Conservation (phyloP, 2,888 invertebrate genomes). For the Antheraea assamensis region DNA sequence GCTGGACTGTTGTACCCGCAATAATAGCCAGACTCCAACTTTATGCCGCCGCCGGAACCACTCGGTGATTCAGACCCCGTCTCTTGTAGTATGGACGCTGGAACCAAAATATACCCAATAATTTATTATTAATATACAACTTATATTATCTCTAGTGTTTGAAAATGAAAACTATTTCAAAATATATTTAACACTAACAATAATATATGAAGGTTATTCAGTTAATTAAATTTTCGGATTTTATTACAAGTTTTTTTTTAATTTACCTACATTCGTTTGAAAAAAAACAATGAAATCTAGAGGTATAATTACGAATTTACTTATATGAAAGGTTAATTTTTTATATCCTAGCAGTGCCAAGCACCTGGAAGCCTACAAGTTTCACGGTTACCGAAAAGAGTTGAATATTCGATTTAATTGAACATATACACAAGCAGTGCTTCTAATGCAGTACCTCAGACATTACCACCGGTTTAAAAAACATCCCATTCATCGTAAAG, state of each 20-base stretch:
- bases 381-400: background rate
- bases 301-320: background rate
- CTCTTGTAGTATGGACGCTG: slow-evolving; percentile 97
- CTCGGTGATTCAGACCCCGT: slow-evolving; percentile 86
- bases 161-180: too few species aligned
- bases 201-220: background rate
- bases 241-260: background rate
- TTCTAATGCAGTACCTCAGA: too few species aligned
- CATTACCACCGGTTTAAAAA: too few species aligned
- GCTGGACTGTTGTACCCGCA: slow-evolving; percentile 79
- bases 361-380: background rate
- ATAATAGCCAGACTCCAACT: slow-evolving; percentile 78
- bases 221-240: background rate
- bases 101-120: slow-evolving; percentile 48
- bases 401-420: background rate
- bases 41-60: slow-evolving; percentile 74
- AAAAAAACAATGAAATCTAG: background rate
- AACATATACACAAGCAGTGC: background rate
- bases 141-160: background rate
- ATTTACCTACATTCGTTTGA: background rate
- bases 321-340: background rate
- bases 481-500: too few species aligned
- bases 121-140: slow-evolving; percentile 1
- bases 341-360: background rate
- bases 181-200: background rate